These are phyloP conservation scores for Lymantria monacha DNA, from an alignment of 2,888 invertebrate species.

Conservation along the genomic window DNA sequence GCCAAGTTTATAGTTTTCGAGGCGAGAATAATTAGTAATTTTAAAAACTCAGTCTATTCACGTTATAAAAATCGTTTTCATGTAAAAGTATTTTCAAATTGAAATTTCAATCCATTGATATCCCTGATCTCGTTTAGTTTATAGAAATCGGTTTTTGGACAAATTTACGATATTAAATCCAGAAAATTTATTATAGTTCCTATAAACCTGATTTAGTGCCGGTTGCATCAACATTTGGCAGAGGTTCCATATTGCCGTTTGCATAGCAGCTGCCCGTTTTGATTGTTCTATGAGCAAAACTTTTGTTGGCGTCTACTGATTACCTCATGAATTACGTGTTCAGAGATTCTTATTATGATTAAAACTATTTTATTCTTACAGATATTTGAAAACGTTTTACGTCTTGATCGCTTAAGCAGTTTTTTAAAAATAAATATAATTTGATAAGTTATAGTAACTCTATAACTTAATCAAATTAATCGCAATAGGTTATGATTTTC, in stretches of 20 bases:
- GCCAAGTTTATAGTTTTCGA: too few species aligned
- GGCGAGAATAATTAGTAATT: too few species aligned
- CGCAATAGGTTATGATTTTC: too few species aligned
- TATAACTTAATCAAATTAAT: too few species aligned
- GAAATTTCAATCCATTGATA: background rate
- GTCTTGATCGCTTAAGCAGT: too few species aligned
- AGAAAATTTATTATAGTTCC: slow-evolving; percentile 9
- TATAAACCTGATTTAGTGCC: slow-evolving; percentile 18
- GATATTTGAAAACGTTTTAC: too few species aligned
- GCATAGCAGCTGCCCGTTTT: slow-evolving; percentile 35
- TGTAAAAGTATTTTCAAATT: background rate
- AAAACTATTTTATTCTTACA: too few species aligned
- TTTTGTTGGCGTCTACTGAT: slow-evolving; percentile 22
- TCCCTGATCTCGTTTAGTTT: background rate
- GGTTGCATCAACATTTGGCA: slow-evolving; percentile 30
- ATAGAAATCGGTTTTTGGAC: background rate
- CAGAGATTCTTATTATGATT: too few species aligned
- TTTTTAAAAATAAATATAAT: too few species aligned
- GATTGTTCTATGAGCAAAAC: slow-evolving; percentile 35
- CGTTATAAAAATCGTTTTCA: too few species aligned
- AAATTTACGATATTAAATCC: background rate
- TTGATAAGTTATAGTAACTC: too few species aligned
- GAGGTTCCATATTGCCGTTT: slow-evolving; percentile 24
- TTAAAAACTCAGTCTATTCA: too few species aligned
- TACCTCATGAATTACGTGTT: slow-evolving; percentile 17